These are phyloP conservation scores for Argentina silus DNA, from an alignment of 2,797 vertebrate genomes.

Conservation along the genomic window DNA sequence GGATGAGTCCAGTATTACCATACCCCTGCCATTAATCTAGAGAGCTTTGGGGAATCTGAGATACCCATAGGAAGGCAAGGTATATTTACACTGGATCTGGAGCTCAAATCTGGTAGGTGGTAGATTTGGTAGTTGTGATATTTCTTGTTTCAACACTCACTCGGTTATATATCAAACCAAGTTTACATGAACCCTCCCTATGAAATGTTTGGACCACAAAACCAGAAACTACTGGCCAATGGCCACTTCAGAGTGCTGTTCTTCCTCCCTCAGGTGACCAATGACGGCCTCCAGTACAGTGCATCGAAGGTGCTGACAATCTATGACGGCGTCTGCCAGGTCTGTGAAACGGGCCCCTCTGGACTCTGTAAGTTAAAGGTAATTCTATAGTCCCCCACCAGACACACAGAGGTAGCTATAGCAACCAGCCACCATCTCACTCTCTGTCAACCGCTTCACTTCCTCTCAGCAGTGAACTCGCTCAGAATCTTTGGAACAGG, in stretches of 20 bases:
- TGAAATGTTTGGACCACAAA: neutral
- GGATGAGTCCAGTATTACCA: slow-evolving; percentile 22
- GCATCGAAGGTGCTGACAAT: slow-evolving; percentile 78
- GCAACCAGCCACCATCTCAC: too few relatives aligned
- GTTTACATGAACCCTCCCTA: neutral
- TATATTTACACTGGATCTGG: slow-evolving; percentile 1
- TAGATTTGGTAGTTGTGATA: too few relatives aligned
- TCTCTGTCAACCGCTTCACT: neutral
- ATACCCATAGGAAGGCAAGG: slow-evolving; percentile 4
- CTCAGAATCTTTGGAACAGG: neutral
- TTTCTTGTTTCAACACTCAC: too few relatives aligned
- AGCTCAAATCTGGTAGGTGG: too few relatives aligned
- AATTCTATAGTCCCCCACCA: slow-evolving; percentile 57
- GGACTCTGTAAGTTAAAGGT: slow-evolving; percentile 88
- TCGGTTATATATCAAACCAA: neutral
- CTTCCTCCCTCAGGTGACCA: slow-evolving; percentile 74
- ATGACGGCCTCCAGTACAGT: slow-evolving; percentile 81
- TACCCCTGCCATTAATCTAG: slow-evolving; percentile 32
- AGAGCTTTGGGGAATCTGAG: slow-evolving; percentile 30
- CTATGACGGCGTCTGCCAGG: slow-evolving; percentile 81
- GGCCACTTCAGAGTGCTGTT: slow-evolving; percentile 17
- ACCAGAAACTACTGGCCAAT: slow-evolving; percentile 29
- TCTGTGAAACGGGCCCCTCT: slow-evolving; percentile 73
- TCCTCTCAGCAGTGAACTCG: neutral
- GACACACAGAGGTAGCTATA: neutral